Conservation (phyloP, 2,888 invertebrate genomes). For the Fragum sueziense region DNA sequence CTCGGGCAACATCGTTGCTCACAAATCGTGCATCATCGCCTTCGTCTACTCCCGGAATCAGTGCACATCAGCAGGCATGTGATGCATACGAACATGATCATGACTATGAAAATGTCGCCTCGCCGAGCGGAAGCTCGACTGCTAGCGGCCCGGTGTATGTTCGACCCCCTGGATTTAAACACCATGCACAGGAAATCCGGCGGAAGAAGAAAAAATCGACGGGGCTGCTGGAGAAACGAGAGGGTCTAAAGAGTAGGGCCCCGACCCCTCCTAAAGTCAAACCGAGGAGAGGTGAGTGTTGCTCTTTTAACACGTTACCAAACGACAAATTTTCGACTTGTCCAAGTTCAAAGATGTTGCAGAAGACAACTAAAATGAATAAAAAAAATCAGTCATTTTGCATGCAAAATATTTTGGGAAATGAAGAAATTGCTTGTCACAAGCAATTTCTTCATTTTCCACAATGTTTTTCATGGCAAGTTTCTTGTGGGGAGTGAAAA, state of each 20-base stretch:
- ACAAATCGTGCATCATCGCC: conserved; percentile 43
- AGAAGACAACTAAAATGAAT: too few species aligned
- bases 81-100: conserved; percentile 76
- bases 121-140: conserved; percentile 79
- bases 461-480: too few species aligned
- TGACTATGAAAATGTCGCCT: conserved; percentile 78
- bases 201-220: conserved; percentile 77
- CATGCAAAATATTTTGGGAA: too few species aligned
- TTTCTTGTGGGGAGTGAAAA: too few species aligned
- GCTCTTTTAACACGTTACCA: background rate
- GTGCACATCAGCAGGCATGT: conserved; percentile 56
- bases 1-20: conserved; percentile 21
- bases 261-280: conserved; percentile 77
- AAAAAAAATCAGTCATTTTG: too few species aligned
- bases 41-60: conserved; percentile 38
- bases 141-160: conserved; percentile 80
- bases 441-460: background rate
- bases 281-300: conserved; percentile 74
- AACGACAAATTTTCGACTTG: too few species aligned
- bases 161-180: conserved; percentile 79
- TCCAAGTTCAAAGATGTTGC: too few species aligned
- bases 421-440: background rate
- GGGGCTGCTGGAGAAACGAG: conserved; percentile 63
- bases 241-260: conserved; percentile 74
- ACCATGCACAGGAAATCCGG: conserved; percentile 80